Base-by-base conservation (phyloP, 2,797 vertebrate species). In the Helarctos malayanus region DNA sequence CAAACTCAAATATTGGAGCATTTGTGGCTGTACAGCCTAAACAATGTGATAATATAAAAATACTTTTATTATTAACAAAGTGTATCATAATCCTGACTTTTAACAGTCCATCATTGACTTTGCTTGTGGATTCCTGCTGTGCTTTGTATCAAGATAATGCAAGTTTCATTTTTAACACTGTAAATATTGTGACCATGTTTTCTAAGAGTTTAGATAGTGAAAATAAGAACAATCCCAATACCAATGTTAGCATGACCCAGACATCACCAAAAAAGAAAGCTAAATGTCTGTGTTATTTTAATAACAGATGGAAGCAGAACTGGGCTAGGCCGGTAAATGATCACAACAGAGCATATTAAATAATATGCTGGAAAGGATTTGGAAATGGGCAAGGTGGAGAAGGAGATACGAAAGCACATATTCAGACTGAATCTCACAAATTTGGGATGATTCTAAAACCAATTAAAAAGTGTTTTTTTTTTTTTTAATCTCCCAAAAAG, bases 81-180 rank as follows among this genome's bases (percentile, higher is more conserved):
- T 32, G 23, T 45, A 10, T 32, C 76, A 15, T 69, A 79, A 80
- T 29, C 35, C 49, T 27, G 11, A 83, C 29, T 86, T 80, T 90
- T 84, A 93, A 80, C 23, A 79, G 14, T 29, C 9, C 3, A 32
- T 35, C 38, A 78, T 45, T 85, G 29, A 61, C 23, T 92, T 76
- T 78, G 52, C 5, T 18, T 71, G 27, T 57, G 56, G 68, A 90
- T 38, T 89, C 83, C 52, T 79, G 41, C 23, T 49, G 18, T 38
- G 27, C 8, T 52, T 92, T 69, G 5, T 21, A 27, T 52, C n/a
- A 63, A 47, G 25, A 38, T 45, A 79, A n/a, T 25, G 32, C 16
- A 88, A 84, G 54, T 80, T 82, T 85, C 65, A 73, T 59, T 81
- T 93, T 93, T 91, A 96, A 75, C 61, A 85, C 6, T 95, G 3